These are phyloP conservation scores for Malurus melanocephalus DNA, from an alignment of 2,113 vertebrate genomes.

Conservation along the genomic window DNA sequence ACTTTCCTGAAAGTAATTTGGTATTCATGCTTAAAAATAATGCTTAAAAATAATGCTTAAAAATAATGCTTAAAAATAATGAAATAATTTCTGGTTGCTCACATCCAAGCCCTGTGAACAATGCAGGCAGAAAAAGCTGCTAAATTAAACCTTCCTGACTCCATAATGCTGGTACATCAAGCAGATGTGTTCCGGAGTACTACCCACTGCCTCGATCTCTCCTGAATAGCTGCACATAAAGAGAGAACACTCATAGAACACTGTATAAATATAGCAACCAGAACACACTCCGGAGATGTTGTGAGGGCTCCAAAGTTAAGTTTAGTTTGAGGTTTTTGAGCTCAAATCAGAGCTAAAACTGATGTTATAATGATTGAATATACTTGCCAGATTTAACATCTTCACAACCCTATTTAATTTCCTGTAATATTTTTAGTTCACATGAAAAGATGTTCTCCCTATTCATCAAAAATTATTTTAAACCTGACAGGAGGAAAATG, in stretches of 20 bases:
- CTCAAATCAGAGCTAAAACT: conserved; percentile 43
- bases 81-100: neutral
- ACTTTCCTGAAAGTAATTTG: neutral
- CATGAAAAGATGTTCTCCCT: conserved; percentile 39
- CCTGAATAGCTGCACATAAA: conserved; percentile 4
- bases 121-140: neutral
- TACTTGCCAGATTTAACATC: conserved; percentile 40
- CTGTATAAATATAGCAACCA: conserved; percentile 5
- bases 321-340: conserved; percentile 40
- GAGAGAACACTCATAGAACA: conserved; percentile 9
- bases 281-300: neutral
- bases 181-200: conserved; percentile 18
- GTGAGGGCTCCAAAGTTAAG: conserved; percentile 22
- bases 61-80: neutral
- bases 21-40: neutral
- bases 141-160: conserved; percentile 18
- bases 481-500: neutral
- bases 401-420: conserved; percentile 53
- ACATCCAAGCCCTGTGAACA: neutral
- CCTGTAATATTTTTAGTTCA: conserved; percentile 57
- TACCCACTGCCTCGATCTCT: conserved; percentile 11
- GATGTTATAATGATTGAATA: conserved; percentile 43
- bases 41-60: neutral
- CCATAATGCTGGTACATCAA: neutral
- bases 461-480: conserved; percentile 59